Base-by-base conservation (phyloP, 2,888 invertebrate species). In the Carpatolechia fugitivella region DNA sequence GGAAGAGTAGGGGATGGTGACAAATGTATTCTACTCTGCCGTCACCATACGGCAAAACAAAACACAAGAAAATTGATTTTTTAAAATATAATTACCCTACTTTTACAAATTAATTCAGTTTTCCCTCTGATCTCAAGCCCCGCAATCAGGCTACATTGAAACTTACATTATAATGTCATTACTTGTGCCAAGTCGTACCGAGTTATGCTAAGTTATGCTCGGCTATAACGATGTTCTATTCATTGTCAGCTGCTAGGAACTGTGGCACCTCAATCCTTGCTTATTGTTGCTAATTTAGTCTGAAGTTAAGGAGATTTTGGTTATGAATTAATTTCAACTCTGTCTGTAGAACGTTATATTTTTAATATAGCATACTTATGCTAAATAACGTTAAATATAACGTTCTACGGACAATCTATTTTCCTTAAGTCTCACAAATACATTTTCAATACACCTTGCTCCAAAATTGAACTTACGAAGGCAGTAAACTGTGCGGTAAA, bases 91-190 rank as follows among this genome's bases (percentile, higher is more conserved):
- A 1, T 18, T 18, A 3, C 5, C n/a, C 11, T 44, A 44, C 44
- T 44, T 18, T 4, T 11, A 8, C 6, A 18, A 44, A 44, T 5
- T 44, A 44, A 24, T n/a, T 13, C 11, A 11, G 1, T 24, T 16
- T 3, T 24, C 24, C 24, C 8, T 8, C 20, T 44, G 47, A 47
- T 47, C 31, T 31, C 11, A 16, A 47, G 47, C 31, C 30, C 47
- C 47, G 52, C 56, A 56, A 56, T 56, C 52, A 56, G 33, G 41
- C 38, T 14, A 40, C 40, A 56, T 56, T 56, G 47, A 56, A 41
- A 44, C 41, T 47, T 36, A 56, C 47, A 47, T 47, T 31, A 47
- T 47, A 47, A 47, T 47, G 31, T 31, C 31, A 52, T 56, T 47
- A 56, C 48, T 47, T 36, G 51, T 31, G 24, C 52, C 52, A 41